Conservation (phyloP, 2,888 invertebrate species). For the Drosophila emarginata region DNA sequence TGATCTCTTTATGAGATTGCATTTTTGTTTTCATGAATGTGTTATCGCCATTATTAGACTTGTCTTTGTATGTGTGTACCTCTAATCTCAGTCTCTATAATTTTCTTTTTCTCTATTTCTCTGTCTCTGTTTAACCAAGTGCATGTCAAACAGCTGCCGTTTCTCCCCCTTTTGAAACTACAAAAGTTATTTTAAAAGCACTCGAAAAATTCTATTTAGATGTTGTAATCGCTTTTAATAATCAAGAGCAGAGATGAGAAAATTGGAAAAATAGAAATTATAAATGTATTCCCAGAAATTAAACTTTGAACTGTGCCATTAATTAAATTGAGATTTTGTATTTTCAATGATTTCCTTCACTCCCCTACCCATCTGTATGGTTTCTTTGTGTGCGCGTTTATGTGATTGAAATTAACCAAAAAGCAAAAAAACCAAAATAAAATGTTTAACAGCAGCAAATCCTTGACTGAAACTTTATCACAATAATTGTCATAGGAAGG, state of each 20-base stretch:
- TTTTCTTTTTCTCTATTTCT: neutral
- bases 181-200: conserved; percentile 23
- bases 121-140: neutral
- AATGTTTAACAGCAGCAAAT: conserved; percentile 3
- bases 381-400: conserved; percentile 30
- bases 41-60: neutral
- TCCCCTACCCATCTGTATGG: conserved; percentile 13
- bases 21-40: neutral
- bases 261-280: conserved; percentile 32
- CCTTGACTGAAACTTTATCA: conserved; percentile 39
- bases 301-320: conserved; percentile 76
- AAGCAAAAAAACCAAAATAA: conserved; percentile 27
- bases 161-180: conserved; percentile 38
- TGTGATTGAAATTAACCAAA: conserved; percentile 48
- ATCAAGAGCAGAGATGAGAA: conserved; percentile 43
- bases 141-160: conserved; percentile 51
- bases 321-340: conserved; percentile 56
- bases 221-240: conserved; percentile 70
- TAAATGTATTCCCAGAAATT: conserved; percentile 65
- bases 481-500: conserved; percentile 65
- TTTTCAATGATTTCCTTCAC: neutral
- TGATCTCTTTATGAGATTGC: neutral
- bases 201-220: conserved; percentile 46
- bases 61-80: neutral
- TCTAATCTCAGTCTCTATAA: neutral